Base-by-base conservation (phyloP, 1,140 invertebrate species). In the Ceratitis capitata region DNA sequence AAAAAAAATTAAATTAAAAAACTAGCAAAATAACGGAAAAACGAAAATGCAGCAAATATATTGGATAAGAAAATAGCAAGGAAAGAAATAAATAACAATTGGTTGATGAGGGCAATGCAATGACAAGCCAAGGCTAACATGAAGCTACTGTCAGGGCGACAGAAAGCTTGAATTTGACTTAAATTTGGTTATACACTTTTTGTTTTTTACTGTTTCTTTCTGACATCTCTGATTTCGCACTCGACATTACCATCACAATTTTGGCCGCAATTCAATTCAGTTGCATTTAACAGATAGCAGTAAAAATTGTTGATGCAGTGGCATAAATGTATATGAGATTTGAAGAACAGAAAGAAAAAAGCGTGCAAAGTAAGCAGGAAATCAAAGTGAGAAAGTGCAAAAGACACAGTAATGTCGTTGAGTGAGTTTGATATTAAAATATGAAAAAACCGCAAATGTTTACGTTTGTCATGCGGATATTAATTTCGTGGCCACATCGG, bases 221-320 rank as follows among this genome's bases (percentile, higher is more conserved):
- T 56, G 51, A 4, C 19, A 19, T n/a, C 19, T 6, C 51, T 64
- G 58, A 29, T 32, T 19, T 64, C 32, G 23, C 16, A 64, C 58
- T 12, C 7, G 3, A 45, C 42, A 45, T 23, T 45, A 45, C 2
- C 42, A 78, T 78, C 61, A 69, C 61, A 45, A 45, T 78, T 47
- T 47, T 78, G 69, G 69, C 69, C 23, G 69, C 35, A 78, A 78
- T 47, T 78, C 64, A 74, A 74, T 74, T 74, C 69, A 78, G 45
- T 78, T 78, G 35, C 69, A 78, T 78, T 78, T 78, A 78, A n/a
- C n/a, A n/a, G n/a, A n/a, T n/a, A n/a, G n/a, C n/a, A n/a, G n/a
- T n/a, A n/a, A n/a, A n/a, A n/a, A n/a, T n/a, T n/a, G n/a, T n/a
- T n/a, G n/a, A n/a, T n/a, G 69, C 69, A 32, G 58, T 12, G 35